Percentiles rank a stretch among this genome's conserved stretches.
Conservation (phyloP, 2,113 vertebrate species). For the Daboia siamensis region DNA sequence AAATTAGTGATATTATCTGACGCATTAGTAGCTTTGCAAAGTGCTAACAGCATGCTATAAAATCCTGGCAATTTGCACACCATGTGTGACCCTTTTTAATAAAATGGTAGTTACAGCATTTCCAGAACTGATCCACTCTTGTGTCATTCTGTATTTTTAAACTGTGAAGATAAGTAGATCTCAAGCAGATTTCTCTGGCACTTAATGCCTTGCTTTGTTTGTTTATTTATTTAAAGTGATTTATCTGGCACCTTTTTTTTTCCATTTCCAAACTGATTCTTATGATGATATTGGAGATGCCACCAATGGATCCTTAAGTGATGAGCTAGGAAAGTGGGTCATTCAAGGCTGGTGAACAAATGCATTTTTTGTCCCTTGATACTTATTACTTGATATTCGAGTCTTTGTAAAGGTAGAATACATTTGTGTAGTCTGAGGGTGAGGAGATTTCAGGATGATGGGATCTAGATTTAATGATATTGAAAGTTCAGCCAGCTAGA, state of each 20-base stretch:
- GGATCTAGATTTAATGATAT: neutral
- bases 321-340: neutral
- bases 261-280: neutral
- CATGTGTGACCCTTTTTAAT: neutral
- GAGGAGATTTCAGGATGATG: neutral
- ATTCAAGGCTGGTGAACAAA: neutral
- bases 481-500: neutral
- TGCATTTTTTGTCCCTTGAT: neutral
- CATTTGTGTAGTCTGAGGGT: neutral
- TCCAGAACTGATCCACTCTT: neutral
- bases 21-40: neutral
- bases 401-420: neutral
- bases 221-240: neutral
- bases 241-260: neutral
- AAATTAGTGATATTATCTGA: neutral
- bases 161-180: neutral
- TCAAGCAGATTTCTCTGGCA: neutral
- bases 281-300: neutral
- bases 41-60: constrained; percentile 19
- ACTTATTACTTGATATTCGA: neutral
- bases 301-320: too few relatives aligned
- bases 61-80: neutral
- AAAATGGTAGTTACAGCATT: neutral
- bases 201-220: neutral
- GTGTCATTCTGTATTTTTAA: neutral